Evolutionary conservation across 2,113 vertebrate genomes (phyloP), one percentile per base, ranked within the genome.

Genomic region (Sclerurus mexicanus): DNA sequence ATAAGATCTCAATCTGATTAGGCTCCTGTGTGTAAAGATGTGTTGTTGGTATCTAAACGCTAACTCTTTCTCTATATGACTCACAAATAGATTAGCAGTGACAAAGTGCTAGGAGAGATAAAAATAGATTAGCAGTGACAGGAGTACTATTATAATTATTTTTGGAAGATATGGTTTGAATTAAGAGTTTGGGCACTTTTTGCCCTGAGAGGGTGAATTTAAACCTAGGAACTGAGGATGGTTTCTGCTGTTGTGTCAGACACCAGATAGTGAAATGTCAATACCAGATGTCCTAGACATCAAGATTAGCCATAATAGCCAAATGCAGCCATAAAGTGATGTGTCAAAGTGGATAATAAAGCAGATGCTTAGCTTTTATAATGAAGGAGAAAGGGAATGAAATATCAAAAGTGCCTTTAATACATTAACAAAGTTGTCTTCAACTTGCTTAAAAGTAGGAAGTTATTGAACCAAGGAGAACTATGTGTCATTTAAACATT

Each of bases 71-170:
- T 96, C 85, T 95, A 62, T 95, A 72, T 98, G 98, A 97, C 87
- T 98, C 97, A 97, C 96, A 95, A 97, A 97, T 94, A 98, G 96
- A 98, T 98, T 98, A 98, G 83, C 95, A 97, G 96, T 98, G 97
- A 98, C 97, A 98, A 98, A 98, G 96, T 98, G 91, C 59, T 87
- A 88, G 83, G 68, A 96, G 85, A 97, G 96, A 98, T 97, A 98
- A 98, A 97, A 98, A 97, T 97, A 97, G 93, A 98, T 97, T 95
- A 97, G 91, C 95, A 86, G 90, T 97, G 96, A 96, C 94, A 97
- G 92, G 91, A 96, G 87, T 94, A 97, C 95, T 97, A 95, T 97
- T 98, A 96, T 95, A 97, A 98, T 97, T 97, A 97, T 97, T 97
- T 97, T 96, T 83, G 86, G 77, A 96, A 97, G 90, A 90, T 93